A percentile compares a stretch with the other conserved stretches of the same genome.
Evolutionary conservation across 1,140 invertebrate species (phyloP).

Genomic region (Papilio glaucus): DNA sequence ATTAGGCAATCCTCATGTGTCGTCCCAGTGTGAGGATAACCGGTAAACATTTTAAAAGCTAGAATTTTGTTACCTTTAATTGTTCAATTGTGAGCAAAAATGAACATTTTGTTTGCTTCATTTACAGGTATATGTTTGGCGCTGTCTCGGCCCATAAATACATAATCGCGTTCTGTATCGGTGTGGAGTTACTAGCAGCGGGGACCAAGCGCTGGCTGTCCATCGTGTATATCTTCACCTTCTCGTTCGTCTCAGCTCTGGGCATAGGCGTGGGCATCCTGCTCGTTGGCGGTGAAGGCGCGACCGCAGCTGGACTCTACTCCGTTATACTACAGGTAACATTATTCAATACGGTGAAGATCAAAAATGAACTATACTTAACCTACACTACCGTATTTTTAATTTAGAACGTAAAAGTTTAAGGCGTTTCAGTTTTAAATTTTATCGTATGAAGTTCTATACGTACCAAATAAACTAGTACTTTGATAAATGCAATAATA

Average conservation of each 20-base stretch:
- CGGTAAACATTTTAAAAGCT: no score
- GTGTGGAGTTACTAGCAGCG: constrained; percentile 88
- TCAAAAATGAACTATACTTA: no score
- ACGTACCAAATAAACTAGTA: no score
- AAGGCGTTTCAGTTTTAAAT: not conserved
- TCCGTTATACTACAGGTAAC: constrained; percentile 75
- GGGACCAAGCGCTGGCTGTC: constrained; percentile 83
- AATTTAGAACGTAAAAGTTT: no score
- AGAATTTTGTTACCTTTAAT: no score
- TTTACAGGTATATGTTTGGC: constrained; percentile 88
- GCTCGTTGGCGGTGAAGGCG: constrained; percentile 82
- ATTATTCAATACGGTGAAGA: no score
- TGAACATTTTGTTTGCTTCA: not conserved
- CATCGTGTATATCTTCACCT: constrained; percentile 79
- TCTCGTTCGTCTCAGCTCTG: constrained; percentile 91
- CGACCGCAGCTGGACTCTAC: constrained; percentile 76
- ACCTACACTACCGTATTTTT: no score
- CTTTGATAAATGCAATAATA: not conserved
- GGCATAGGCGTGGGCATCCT: constrained; percentile 89
- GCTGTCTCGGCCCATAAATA: constrained; percentile 95
- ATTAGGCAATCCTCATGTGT: no score
- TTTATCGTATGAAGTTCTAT: no score
- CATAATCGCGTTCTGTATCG: constrained; percentile 95
- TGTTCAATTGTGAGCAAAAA: not conserved
- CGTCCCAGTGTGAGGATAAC: no score